A percentile compares a stretch with the other conserved stretches of the same genome.
These are phyloP conservation scores for pig (Sus scrofa) DNA, from an alignment of 2,113 vertebrate genomes.

Conservation along the genomic window DNA sequence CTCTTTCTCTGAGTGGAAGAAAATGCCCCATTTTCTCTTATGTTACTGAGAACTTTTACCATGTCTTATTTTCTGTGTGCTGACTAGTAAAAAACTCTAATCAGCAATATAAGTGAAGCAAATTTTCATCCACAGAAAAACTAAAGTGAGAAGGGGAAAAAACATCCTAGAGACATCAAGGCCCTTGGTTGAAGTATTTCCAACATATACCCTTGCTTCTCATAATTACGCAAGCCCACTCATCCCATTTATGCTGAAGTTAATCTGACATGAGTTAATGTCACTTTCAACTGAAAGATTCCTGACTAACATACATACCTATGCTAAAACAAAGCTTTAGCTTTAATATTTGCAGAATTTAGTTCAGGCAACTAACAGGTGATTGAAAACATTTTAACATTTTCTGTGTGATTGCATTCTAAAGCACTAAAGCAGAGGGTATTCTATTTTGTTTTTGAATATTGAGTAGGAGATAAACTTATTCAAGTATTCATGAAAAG, in stretches of 20 bases:
- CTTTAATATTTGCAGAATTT: not conserved
- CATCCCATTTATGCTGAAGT: not conserved
- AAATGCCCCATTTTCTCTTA: not conserved
- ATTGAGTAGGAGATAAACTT: constrained; percentile 23
- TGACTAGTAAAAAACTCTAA: not conserved
- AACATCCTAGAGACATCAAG: not conserved
- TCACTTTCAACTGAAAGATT: not conserved
- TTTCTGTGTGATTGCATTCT: not conserved
- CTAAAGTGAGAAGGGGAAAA: not conserved
- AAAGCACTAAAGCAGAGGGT: not conserved
- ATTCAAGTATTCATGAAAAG: not conserved
- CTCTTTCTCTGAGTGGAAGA: not conserved
- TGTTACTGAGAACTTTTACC: not conserved
- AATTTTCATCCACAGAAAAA: not conserved
- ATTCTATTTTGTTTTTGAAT: constrained; percentile 40
- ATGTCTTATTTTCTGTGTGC: not conserved
- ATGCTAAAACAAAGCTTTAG: not conserved
- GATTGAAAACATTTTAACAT: constrained; percentile 11
- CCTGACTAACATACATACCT: not conserved
- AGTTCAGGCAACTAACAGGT: not conserved
- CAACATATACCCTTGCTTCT: not conserved
- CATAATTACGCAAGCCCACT: not conserved
- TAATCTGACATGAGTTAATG: not conserved
- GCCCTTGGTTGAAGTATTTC: not conserved
- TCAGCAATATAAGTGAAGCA: not conserved